A percentile compares a stretch with the other conserved stretches of the same genome.
These are phyloP conservation scores for Paraplagusia blochii DNA, from an alignment of 2,113 vertebrate genomes.

Conservation along the genomic window DNA sequence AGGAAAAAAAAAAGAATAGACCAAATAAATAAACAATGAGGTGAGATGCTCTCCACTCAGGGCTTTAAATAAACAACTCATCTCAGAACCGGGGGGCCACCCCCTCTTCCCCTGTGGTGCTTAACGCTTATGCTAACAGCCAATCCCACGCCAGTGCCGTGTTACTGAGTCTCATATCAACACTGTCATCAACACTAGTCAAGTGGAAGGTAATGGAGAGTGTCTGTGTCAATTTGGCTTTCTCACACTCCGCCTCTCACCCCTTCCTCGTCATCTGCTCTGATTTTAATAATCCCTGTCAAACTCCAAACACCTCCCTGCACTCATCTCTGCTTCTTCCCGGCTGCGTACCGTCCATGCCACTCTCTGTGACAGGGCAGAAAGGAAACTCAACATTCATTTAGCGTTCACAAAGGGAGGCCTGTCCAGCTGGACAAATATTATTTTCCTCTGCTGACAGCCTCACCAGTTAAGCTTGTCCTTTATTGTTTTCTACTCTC, in stretches of 20 bases:
- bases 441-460: constrained; percentile 95
- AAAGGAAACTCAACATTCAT: constrained; percentile 99
- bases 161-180: constrained; percentile 67
- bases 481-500: constrained; percentile 81
- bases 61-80: constrained; percentile 76
- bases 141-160: constrained; percentile 70
- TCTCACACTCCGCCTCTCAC: constrained; percentile 84
- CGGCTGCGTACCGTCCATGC: constrained; percentile 55
- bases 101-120: constrained; percentile 59
- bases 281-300: constrained; percentile 99
- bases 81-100: constrained; percentile 41
- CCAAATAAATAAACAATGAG: constrained; percentile 63
- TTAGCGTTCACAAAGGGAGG: constrained; percentile 91
- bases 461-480: constrained; percentile 85
- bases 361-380: constrained; percentile 87
- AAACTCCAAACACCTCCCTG: constrained; percentile 92
- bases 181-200: constrained; percentile 87
- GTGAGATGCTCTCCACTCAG: constrained; percentile 56
- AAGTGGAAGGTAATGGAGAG: constrained; percentile 93
- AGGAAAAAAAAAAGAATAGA: constrained; percentile 13
- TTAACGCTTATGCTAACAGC: constrained; percentile 81
- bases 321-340: constrained; percentile 54
- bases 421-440: constrained; percentile 98
- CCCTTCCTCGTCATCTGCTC: constrained; percentile 85
- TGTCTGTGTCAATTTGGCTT: constrained; percentile 97